Conservation (phyloP, 2,113 vertebrate species). For the Pogona vitticeps region DNA sequence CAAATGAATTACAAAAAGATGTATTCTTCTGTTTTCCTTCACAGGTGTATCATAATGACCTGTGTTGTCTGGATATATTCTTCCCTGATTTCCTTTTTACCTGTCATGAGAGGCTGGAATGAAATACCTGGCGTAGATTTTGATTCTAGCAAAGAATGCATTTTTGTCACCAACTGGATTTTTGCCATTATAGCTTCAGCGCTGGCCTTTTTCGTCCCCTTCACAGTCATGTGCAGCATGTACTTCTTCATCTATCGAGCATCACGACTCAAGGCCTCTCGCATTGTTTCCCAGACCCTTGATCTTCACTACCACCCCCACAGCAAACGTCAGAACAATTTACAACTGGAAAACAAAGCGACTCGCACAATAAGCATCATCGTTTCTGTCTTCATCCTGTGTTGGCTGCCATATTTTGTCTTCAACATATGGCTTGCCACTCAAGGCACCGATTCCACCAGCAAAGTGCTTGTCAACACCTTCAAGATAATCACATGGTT, state of each 20-base stretch:
- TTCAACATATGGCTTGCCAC: conserved; percentile 83
- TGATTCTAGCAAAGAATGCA: conserved; percentile 65
- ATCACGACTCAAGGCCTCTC: conserved; percentile 73
- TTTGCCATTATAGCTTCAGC: conserved; percentile 76
- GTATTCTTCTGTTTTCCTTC: neutral
- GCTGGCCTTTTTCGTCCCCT: conserved; percentile 74
- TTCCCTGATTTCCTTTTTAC: conserved; percentile 76
- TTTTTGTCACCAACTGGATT: conserved; percentile 78
- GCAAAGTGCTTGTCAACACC: conserved; percentile 45
- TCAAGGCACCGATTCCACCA: conserved; percentile 70
- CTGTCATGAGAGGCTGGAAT: conserved; percentile 78
- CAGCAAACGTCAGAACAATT: conserved; percentile 75
- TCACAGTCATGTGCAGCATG: conserved; percentile 77
- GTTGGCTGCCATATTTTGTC: conserved; percentile 91
- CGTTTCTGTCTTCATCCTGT: conserved; percentile 87
- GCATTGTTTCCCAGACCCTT: conserved; percentile 72
- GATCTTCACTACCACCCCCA: conserved; percentile 78
- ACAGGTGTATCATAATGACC: conserved; percentile 75
- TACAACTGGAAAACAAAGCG: conserved; percentile 83
- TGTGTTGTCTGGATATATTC: conserved; percentile 76
- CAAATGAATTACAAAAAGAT: neutral
- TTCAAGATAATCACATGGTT: conserved; percentile 78
- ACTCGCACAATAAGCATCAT: conserved; percentile 80
- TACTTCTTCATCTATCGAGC: conserved; percentile 79
- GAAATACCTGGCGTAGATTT: conserved; percentile 75